Evolutionary conservation across 2,113 vertebrate species (phyloP).

Genomic region (Xyrauchen texanus): DNA sequence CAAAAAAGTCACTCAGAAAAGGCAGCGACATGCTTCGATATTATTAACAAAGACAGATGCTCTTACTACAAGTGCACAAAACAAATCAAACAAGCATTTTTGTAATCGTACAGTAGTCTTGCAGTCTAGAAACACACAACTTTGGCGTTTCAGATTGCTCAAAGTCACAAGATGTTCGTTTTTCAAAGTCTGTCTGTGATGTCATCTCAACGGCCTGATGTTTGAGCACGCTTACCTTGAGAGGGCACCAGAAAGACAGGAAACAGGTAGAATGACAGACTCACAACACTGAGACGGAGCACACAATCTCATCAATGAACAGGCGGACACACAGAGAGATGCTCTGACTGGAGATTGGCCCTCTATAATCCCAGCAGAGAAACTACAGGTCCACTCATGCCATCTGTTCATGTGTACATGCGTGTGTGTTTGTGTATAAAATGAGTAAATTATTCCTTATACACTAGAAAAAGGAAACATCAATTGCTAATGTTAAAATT

Average conservation of each 20-base stretch:
- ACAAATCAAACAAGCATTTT: too few species aligned
- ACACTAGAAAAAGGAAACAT: too few species aligned
- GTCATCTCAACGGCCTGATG: background rate
- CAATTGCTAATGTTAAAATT: too few species aligned
- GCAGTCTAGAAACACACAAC: too few species aligned
- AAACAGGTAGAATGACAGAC: background rate
- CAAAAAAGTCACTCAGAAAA: background rate
- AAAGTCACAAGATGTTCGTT: too few species aligned
- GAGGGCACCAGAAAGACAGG: background rate
- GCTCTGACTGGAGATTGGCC: conserved; percentile 40
- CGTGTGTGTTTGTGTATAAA: conserved; percentile 3
- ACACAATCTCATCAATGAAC: background rate
- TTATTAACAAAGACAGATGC: background rate
- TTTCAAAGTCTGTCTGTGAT: too few species aligned
- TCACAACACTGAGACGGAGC: too few species aligned
- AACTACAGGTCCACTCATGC: conserved; percentile 45
- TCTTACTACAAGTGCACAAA: too few species aligned
- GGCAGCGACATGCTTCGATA: background rate
- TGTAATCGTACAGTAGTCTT: too few species aligned
- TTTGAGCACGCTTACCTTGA: background rate
- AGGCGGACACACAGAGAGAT: background rate
- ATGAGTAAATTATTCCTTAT: too few species aligned
- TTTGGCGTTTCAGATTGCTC: too few species aligned
- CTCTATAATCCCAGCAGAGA: conserved; percentile 53
- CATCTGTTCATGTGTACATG: conserved; percentile 43